Percentiles rank a stretch among this genome's conserved stretches.
phyloP scores from a whole-genome alignment of 2,113 vertebrate species.

The Cairina moschata region DNA sequence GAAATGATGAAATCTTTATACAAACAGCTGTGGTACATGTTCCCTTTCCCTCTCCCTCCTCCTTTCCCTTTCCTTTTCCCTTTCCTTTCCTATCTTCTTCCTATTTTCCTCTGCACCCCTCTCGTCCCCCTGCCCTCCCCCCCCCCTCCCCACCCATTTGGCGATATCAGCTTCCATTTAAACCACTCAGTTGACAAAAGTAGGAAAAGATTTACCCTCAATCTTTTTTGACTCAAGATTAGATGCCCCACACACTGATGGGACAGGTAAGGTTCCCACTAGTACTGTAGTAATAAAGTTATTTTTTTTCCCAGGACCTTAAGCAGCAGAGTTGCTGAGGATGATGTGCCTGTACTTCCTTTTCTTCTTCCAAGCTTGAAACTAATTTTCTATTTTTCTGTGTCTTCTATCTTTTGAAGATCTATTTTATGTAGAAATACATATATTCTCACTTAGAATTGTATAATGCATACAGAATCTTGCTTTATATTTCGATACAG shows the following conservation, averaged over 20 bases:
- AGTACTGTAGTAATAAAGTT: background rate
- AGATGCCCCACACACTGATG: background rate
- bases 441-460: background rate
- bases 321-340: background rate
- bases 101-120: background rate
- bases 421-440: background rate
- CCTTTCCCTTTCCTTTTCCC: background rate
- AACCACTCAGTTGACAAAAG: background rate
- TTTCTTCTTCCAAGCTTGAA: background rate
- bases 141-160: too few relatives aligned
- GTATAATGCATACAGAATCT: rapidly evolving
- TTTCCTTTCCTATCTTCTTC: background rate
- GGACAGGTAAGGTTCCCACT: background rate
- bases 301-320: background rate
- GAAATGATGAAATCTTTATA: background rate
- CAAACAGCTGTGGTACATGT: background rate
- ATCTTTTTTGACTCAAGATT: background rate
- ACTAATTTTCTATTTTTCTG: background rate
- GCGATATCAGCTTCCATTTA: background rate
- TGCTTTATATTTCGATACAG: background rate
- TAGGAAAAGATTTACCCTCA: background rate
- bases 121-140: too few relatives aligned
- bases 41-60: too few relatives aligned
- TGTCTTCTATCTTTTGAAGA: background rate
- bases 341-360: too few relatives aligned